These are phyloP conservation scores for Hirundo rustica DNA, from an alignment of 2,797 vertebrate species.

Conservation along the genomic window DNA sequence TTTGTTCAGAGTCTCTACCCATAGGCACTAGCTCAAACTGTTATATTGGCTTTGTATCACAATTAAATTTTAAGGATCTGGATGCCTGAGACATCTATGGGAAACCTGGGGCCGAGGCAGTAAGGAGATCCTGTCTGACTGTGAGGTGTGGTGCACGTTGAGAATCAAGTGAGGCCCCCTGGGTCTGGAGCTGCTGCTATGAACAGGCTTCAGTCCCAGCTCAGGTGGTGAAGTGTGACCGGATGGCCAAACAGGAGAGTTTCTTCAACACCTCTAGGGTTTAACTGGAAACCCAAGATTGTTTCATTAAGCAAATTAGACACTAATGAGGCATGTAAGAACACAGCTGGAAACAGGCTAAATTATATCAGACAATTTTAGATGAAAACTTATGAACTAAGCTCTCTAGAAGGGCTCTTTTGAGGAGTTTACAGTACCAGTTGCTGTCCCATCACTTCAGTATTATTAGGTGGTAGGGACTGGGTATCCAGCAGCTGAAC, in stretches of 20 bases:
- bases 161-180: accelerated
- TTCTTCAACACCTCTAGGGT: not conserved
- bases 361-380: not conserved
- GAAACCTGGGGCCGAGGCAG: not conserved
- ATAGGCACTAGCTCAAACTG: not conserved
- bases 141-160: accelerated
- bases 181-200: not conserved
- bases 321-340: not conserved
- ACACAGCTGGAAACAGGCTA: not conserved
- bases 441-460: not conserved
- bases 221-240: not conserved
- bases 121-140: not conserved
- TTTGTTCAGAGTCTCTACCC: not conserved
- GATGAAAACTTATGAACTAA: not conserved
- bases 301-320: not conserved
- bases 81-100: not conserved
- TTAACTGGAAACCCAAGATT: not conserved
- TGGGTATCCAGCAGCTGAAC: not conserved
- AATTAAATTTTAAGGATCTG: not conserved
- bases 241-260: not conserved
- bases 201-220: not conserved
- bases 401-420: not conserved
- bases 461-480: not conserved
- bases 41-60: not conserved
- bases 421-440: not conserved